Conservation (phyloP, 1,140 invertebrate species). For the Caenorhabditis remanei region DNA sequence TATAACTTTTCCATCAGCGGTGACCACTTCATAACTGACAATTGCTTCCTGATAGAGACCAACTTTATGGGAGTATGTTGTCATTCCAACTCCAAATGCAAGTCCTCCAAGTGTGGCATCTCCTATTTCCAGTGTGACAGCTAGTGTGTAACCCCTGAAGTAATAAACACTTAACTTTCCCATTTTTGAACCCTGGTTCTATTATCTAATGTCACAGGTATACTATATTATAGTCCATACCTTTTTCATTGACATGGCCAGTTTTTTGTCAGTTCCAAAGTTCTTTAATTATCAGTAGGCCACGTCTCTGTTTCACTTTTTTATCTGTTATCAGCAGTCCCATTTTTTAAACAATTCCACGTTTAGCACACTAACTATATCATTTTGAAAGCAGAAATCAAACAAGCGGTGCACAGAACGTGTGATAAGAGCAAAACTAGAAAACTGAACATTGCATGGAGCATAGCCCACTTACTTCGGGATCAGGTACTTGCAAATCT, state of each 20-base stretch:
- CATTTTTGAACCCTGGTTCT: no score
- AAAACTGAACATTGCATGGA: not conserved
- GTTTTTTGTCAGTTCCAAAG: not conserved
- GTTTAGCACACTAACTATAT: not conserved
- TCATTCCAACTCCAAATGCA: conserved; percentile 81
- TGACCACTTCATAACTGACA: conserved; percentile 80
- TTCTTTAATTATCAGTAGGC: not conserved
- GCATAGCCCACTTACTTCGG: conserved; percentile 72
- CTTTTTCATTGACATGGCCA: no score
- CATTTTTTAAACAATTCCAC: not conserved
- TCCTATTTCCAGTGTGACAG: conserved; percentile 81
- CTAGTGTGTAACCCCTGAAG: conserved; percentile 80
- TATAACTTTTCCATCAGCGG: conserved; percentile 80
- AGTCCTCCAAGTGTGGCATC: conserved; percentile 81
- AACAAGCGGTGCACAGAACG: conserved; percentile 12
- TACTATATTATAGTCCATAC: no score
- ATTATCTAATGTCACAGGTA: no score
- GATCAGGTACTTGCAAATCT: conserved; percentile 80
- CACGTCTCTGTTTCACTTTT: not conserved
- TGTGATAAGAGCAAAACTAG: not conserved
- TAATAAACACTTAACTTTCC: not conserved
- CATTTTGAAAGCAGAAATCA: conserved; percentile 15
- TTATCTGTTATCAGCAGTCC: conserved; percentile 8
- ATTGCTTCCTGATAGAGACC: conserved; percentile 81
- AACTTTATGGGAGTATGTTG: conserved; percentile 78